Conservation (phyloP, 2,797 vertebrate species). For the Melanotaenia pygmaea region DNA sequence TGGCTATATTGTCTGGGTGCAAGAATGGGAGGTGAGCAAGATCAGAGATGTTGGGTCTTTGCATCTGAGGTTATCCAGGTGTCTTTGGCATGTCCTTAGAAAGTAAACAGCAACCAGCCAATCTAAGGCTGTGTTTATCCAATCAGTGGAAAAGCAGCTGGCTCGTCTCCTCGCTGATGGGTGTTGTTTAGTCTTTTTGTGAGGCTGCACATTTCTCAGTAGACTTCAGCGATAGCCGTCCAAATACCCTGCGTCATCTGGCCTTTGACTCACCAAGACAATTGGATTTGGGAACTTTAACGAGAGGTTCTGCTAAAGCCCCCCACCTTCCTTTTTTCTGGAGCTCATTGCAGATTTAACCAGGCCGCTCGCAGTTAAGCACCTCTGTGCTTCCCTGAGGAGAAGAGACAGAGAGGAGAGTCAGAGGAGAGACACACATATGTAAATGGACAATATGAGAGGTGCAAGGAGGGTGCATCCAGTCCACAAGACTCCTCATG, state of each 20-base stretch:
- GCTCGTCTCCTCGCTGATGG: slow-evolving; percentile 61
- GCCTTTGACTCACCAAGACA: slow-evolving; percentile 72
- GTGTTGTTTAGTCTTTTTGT: slow-evolving; percentile 62
- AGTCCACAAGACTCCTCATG: slow-evolving; percentile 23
- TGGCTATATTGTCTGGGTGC: slow-evolving; percentile 63
- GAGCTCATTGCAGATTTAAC: slow-evolving; percentile 58
- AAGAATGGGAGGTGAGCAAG: slow-evolving; percentile 29
- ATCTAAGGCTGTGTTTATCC: slow-evolving; percentile 66
- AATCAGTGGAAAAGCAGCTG: slow-evolving; percentile 58
- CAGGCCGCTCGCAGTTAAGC: slow-evolving; percentile 53
- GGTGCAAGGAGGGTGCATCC: slow-evolving; percentile 5
- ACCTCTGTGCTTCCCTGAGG: slow-evolving; percentile 49
- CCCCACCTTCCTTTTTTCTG: slow-evolving; percentile 16
- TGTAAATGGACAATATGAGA: slow-evolving; percentile 34
- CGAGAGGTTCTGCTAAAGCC: slow-evolving; percentile 57
- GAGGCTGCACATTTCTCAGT: slow-evolving; percentile 55
- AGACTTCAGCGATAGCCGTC: slow-evolving; percentile 45
- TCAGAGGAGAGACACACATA: slow-evolving; percentile 11
- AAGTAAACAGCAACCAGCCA: slow-evolving; percentile 65
- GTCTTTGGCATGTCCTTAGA: slow-evolving; percentile 74
- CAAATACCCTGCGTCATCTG: slow-evolving; percentile 67
- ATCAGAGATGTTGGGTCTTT: slow-evolving; percentile 62
- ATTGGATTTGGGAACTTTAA: slow-evolving; percentile 74
- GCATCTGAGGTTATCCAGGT: slow-evolving; percentile 48
- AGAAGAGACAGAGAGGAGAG: slow-evolving; percentile 16